Evolutionary conservation across 2,797 vertebrate species (phyloP).

Genomic region (Phrynocephalus guinanensis): DNA sequence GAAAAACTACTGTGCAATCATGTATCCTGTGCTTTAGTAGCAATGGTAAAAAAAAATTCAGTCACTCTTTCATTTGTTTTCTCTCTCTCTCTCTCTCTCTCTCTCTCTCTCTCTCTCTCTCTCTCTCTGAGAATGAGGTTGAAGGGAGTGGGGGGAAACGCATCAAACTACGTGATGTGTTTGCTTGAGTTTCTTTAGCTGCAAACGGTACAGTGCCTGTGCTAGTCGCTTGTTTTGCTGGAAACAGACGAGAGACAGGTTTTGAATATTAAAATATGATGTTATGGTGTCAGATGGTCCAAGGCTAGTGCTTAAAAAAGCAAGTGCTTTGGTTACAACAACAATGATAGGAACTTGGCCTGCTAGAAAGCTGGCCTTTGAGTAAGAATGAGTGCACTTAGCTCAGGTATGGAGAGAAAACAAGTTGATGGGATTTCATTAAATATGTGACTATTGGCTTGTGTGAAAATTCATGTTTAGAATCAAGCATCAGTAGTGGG

Average conservation of each 20-base stretch:
- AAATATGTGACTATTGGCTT: neutral
- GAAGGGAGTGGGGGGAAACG: conserved; percentile 29
- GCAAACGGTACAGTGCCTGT: conserved; percentile 22
- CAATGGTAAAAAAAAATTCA: conserved; percentile 30
- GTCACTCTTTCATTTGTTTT: neutral
- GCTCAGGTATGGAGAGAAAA: neutral
- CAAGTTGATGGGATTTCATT: neutral
- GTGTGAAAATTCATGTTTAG: neutral
- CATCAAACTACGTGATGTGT: neutral
- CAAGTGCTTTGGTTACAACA: neutral
- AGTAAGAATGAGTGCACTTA: neutral
- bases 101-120: too few relatives aligned
- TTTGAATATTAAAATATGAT: conserved; percentile 48
- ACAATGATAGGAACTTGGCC: neutral
- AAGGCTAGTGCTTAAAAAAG: neutral
- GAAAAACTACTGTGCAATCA: neutral
- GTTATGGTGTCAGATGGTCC: neutral
- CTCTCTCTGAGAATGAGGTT: neutral
- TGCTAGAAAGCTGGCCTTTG: neutral
- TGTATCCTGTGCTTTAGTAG: conserved; percentile 1
- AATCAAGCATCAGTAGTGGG: neutral
- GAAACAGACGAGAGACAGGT: neutral
- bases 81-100: neutral
- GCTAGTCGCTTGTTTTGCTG: conserved; percentile 24
- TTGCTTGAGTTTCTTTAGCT: conserved; percentile 22